Conservation (phyloP, 2,113 vertebrate genomes). For the Aphelocoma coerulescens region DNA sequence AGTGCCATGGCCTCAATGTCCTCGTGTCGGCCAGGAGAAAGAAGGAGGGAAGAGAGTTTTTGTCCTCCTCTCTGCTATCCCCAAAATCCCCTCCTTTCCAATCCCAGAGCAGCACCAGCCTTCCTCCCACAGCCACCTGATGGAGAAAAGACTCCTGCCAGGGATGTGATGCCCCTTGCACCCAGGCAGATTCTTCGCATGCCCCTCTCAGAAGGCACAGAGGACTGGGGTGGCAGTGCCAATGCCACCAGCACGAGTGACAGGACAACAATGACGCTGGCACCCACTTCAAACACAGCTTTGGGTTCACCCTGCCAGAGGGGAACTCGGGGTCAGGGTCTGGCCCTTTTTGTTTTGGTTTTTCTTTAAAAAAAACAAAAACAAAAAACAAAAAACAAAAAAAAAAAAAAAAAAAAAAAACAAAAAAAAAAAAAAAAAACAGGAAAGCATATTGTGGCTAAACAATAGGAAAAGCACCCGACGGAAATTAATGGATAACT, state of each 20-base stretch:
- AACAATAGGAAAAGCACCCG: slow-evolving; percentile 63
- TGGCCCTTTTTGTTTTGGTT: not conserved
- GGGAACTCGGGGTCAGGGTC: not conserved
- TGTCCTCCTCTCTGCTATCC: not conserved
- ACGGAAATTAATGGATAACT: slow-evolving; percentile 57
- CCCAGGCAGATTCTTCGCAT: not conserved
- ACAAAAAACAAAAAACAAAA: no score
- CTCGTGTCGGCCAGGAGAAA: rapidly evolving
- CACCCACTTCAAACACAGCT: not conserved
- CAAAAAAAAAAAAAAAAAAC: not conserved
- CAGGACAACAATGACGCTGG: not conserved
- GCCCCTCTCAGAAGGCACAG: rapidly evolving
- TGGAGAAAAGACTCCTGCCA: rapidly evolving
- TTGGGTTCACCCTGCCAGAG: not conserved
- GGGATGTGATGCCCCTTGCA: not conserved
- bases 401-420: not conserved
- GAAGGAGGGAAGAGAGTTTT: not conserved
- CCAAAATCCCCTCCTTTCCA: not conserved
- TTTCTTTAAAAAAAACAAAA: not conserved
- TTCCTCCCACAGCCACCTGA: not conserved
- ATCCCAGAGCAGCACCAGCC: not conserved
- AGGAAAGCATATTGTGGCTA: slow-evolving; percentile 57
- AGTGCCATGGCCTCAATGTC: not conserved
- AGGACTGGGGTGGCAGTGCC: not conserved
- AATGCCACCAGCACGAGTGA: not conserved